Conservation (phyloP, 2,888 invertebrate genomes). For the Cyclophora punctaria region DNA sequence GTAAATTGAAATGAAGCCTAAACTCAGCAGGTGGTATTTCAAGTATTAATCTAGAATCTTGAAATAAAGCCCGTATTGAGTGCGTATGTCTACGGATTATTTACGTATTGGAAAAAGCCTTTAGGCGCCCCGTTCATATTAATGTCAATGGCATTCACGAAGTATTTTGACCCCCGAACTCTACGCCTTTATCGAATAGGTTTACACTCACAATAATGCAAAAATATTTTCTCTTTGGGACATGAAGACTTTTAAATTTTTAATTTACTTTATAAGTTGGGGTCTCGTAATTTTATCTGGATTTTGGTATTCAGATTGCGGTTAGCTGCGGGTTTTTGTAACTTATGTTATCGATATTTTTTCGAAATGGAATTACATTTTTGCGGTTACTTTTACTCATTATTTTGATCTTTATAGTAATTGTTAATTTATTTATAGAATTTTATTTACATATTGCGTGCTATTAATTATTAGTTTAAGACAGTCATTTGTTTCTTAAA, state of each 20-base stretch:
- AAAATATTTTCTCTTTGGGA: conserved; percentile 15
- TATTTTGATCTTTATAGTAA: too few relatives aligned
- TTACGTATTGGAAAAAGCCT: conserved; percentile 26
- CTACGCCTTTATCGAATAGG: conserved; percentile 14
- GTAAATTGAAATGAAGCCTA: conserved; percentile 3
- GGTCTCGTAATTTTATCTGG: conserved; percentile 7
- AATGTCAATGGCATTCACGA: conserved; percentile 18
- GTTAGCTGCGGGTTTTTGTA: background rate
- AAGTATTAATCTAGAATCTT: conserved; percentile 6
- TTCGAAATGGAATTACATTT: too few relatives aligned
- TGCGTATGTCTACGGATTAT: conserved; percentile 27
- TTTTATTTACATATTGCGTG: too few relatives aligned
- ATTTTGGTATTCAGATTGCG: conserved; percentile 4
- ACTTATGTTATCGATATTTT: too few relatives aligned
- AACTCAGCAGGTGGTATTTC: conserved; percentile 13
- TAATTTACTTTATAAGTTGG: conserved; percentile 14
- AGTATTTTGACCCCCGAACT: conserved; percentile 21
- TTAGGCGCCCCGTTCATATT: conserved; percentile 16
- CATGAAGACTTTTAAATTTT: conserved; percentile 11
- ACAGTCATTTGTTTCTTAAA: too few relatives aligned
- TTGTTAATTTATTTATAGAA: too few relatives aligned
- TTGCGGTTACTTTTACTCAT: too few relatives aligned
- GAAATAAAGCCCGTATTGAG: conserved; percentile 17
- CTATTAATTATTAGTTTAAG: too few relatives aligned
- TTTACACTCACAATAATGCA: conserved; percentile 10